phyloP scores from a whole-genome alignment of 2,797 vertebrate genomes.

The Iguana delicatissima region DNA sequence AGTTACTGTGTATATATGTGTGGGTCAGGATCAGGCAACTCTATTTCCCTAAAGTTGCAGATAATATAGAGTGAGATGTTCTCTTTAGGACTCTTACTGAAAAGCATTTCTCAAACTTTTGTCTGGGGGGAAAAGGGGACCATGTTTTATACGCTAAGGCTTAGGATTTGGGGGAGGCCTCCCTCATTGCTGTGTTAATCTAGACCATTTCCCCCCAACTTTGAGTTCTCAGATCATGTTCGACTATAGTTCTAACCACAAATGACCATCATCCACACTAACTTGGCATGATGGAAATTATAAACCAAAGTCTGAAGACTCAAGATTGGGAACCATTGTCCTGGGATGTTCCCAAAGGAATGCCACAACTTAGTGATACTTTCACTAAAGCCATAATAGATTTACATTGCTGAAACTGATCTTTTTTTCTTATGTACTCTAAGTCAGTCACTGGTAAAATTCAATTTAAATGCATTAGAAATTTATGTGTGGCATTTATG shows the following conservation, averaged over 20 bases:
- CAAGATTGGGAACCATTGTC: background rate
- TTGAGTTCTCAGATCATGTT: background rate
- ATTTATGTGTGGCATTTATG: conserved; percentile 40
- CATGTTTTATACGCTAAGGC: too few relatives aligned
- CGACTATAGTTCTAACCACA: background rate
- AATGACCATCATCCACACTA: background rate
- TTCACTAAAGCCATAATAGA: background rate
- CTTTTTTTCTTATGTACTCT: background rate
- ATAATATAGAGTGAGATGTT: background rate
- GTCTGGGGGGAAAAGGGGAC: background rate
- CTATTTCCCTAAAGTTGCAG: background rate
- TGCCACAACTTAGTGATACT: background rate
- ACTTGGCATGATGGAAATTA: background rate
- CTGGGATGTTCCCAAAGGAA: background rate
- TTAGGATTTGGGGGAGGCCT: too few relatives aligned
- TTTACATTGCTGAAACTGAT: conserved; percentile 18
- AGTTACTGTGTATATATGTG: too few relatives aligned
- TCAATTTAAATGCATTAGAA: conserved; percentile 20
- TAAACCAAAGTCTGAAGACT: background rate
- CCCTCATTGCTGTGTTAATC: background rate
- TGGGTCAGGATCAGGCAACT: background rate
- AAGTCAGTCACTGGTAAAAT: conserved; percentile 49
- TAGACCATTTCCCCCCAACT: too few relatives aligned
- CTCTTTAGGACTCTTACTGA: too few relatives aligned
- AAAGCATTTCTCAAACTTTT: background rate